A percentile compares a stretch with the other conserved stretches of the same genome.
Conservation (phyloP, 2,888 invertebrate species). For the Amblyteles armatorius region DNA sequence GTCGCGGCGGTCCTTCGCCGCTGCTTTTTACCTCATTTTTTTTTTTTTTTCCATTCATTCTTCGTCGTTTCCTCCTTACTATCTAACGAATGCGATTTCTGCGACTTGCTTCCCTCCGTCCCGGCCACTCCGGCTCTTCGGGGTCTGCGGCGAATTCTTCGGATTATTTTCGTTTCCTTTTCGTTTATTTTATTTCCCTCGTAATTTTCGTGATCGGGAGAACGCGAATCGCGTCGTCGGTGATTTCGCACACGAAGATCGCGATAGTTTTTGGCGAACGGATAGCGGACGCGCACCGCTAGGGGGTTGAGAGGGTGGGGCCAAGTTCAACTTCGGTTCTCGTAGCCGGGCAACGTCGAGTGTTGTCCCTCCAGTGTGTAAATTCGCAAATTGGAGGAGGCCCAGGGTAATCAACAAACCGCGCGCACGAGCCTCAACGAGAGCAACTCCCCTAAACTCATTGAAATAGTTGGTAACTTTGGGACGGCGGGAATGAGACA, state of each 20-base stretch:
- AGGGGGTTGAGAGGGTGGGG: neutral
- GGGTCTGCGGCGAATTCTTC: neutral
- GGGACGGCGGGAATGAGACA: slow-evolving; percentile 36
- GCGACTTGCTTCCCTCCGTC: slow-evolving; percentile 32
- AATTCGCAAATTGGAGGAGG: slow-evolving; percentile 79
- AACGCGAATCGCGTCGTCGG: neutral
- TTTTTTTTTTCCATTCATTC: slow-evolving; percentile 8
- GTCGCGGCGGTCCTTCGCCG: slow-evolving; percentile 42
- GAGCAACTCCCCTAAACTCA: slow-evolving; percentile 76
- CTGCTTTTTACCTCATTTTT: slow-evolving; percentile 39
- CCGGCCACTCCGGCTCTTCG: slow-evolving; percentile 32
- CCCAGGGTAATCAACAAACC: slow-evolving; percentile 79
- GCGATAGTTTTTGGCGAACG: neutral
- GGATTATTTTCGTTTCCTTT: slow-evolving; percentile 23
- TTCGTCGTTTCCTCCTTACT: slow-evolving; percentile 20
- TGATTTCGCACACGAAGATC: neutral
- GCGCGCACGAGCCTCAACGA: slow-evolving; percentile 75
- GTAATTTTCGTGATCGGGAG: neutral
- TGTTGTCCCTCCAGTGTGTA: slow-evolving; percentile 67
- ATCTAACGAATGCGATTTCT: slow-evolving; percentile 57
- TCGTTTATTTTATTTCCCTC: neutral
- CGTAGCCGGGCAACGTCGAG: slow-evolving; percentile 28
- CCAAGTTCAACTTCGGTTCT: slow-evolving; percentile 19
- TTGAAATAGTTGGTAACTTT: slow-evolving; percentile 80
- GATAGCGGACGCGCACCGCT: neutral